Conservation (phyloP, 2,797 vertebrate genomes). For the Apodemus agrarius region DNA sequence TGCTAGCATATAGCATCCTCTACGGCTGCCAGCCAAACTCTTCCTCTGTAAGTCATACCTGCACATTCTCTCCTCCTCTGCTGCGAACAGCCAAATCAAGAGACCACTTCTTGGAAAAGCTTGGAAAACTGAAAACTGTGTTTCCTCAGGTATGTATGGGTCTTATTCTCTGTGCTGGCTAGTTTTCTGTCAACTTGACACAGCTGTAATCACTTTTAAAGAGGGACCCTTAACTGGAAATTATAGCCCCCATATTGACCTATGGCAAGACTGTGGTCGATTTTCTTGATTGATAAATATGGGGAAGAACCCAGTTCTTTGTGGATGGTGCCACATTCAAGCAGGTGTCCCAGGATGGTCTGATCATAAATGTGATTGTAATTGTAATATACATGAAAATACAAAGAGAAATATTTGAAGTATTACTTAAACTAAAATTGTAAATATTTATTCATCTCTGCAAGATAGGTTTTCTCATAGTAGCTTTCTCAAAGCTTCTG, state of each 20-base stretch:
- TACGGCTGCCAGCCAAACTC: no score
- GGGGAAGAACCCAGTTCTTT: not conserved
- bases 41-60: not conserved
- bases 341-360: not conserved
- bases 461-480: not conserved
- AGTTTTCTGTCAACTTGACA: not conserved
- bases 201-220: not conserved
- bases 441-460: not conserved
- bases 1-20: not conserved
- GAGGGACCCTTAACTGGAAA: not conserved
- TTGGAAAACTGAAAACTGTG: not conserved
- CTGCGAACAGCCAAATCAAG: not conserved
- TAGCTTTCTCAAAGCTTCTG: not conserved
- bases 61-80: not conserved
- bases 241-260: not conserved
- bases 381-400: conserved; percentile 2
- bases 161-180: not conserved
- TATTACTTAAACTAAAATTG: not conserved
- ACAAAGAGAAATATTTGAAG: not conserved
- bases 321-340: not conserved
- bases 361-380: not conserved
- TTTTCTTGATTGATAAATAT: not conserved
- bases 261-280: not conserved
- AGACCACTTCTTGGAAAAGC: not conserved
- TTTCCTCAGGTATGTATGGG: not conserved